These are phyloP conservation scores for Eumacrocentrus americanus DNA, from an alignment of 2,888 invertebrate species.

Conservation along the genomic window DNA sequence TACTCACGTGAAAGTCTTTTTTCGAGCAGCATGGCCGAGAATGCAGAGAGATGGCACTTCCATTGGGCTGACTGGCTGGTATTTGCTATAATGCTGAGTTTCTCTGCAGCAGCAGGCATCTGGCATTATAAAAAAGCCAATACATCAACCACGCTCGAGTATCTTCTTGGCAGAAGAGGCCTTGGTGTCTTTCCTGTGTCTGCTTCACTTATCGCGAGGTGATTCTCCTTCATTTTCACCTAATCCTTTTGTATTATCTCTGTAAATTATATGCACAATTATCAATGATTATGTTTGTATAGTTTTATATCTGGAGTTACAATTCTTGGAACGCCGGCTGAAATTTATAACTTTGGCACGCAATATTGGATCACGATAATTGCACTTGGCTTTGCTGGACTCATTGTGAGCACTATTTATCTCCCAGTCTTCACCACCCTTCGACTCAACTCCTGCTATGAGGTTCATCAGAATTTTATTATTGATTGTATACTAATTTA, in stretches of 20 bases:
- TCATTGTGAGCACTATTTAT: constrained; percentile 73
- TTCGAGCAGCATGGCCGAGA: constrained; percentile 25
- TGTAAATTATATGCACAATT: constrained; percentile 3
- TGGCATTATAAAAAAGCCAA: constrained; percentile 67
- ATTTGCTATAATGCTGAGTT: constrained; percentile 71
- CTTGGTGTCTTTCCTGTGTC: constrained; percentile 83
- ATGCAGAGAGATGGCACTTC: constrained; percentile 51
- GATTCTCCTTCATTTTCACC: constrained; percentile 38
- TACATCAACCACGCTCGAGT: constrained; percentile 70
- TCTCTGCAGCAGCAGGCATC: constrained; percentile 80
- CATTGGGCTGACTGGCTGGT: constrained; percentile 71
- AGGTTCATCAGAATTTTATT: constrained; percentile 65
- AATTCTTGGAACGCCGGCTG: constrained; percentile 84
- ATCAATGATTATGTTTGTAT: constrained; percentile 34
- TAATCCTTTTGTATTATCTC: constrained; percentile 3
- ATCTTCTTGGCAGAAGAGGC: constrained; percentile 77
- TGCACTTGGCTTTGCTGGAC: constrained; percentile 72
- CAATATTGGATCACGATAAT: constrained; percentile 81
- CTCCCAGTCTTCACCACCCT: constrained; percentile 81
- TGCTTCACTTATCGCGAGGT: constrained; percentile 86
- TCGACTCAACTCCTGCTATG: constrained; percentile 81
- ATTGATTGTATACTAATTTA: constrained; percentile 8
- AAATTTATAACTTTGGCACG: constrained; percentile 85
- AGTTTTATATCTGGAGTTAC: constrained; percentile 90
- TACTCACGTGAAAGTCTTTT: not conserved